Evolutionary conservation across 2,888 invertebrate species (phyloP).

Genomic region (Agonopterix alstromeriana): DNA sequence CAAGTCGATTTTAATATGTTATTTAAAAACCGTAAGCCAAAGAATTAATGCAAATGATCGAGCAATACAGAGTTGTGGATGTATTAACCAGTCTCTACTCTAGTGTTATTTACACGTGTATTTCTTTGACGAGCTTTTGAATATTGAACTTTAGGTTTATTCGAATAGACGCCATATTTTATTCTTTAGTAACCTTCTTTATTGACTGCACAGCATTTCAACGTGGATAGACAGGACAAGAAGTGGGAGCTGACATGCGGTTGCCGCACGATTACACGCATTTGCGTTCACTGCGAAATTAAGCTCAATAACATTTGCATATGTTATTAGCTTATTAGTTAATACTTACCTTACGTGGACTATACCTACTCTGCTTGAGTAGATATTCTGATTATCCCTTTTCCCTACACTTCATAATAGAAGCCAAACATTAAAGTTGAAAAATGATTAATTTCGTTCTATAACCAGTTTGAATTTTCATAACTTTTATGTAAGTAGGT

Average conservation of each 20-base stretch:
- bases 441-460: too few relatives aligned
- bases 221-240: slow-evolving; percentile 5
- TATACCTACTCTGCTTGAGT: too few relatives aligned
- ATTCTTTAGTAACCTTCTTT: too few relatives aligned
- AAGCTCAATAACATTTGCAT: slow-evolving; percentile 7
- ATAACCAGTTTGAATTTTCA: too few relatives aligned
- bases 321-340: not conserved
- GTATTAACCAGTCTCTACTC: slow-evolving; percentile 4
- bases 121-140: not conserved
- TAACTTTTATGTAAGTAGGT: too few relatives aligned
- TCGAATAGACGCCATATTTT: too few relatives aligned
- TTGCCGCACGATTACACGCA: slow-evolving; percentile 9
- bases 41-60: slow-evolving; percentile 13
- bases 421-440: too few relatives aligned
- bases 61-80: not conserved
- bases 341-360: not conserved
- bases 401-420: too few relatives aligned
- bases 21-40: not conserved
- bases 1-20: too few relatives aligned
- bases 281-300: slow-evolving; percentile 5
- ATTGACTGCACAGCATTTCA: too few relatives aligned
- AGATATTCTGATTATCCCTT: too few relatives aligned
- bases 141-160: too few relatives aligned
- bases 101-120: not conserved
- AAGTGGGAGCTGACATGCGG: slow-evolving; percentile 6